Evolutionary conservation across 2,113 vertebrate genomes (phyloP).

Genomic region (pig (Sus scrofa)): T2T-Sscrofa CM000814.6:37716001-37716500

Average conservation of each 20-base stretch:
- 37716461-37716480: no score
- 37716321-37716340: neutral
- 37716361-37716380: no score
- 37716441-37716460: no score
- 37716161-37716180: neutral
- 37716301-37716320: rapidly evolving
- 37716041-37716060: conserved; percentile 46
- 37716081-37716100: conserved; percentile 99
- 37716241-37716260: neutral
- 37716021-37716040: neutral
- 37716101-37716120: conserved; percentile 93
- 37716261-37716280: rapidly evolving
- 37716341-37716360: no score
- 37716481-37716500: no score
- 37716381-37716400: no score
- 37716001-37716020: rapidly evolving
- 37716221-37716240: rapidly evolving
- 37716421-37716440: no score
- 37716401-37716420: no score
- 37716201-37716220: neutral
- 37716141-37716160: neutral
- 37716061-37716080: conserved; percentile 91
- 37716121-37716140: neutral
- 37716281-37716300: neutral
- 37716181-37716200: neutral